phyloP scores from a whole-genome alignment of 2,888 invertebrate genomes.

The Leptarthrus brevirostris region DNA sequence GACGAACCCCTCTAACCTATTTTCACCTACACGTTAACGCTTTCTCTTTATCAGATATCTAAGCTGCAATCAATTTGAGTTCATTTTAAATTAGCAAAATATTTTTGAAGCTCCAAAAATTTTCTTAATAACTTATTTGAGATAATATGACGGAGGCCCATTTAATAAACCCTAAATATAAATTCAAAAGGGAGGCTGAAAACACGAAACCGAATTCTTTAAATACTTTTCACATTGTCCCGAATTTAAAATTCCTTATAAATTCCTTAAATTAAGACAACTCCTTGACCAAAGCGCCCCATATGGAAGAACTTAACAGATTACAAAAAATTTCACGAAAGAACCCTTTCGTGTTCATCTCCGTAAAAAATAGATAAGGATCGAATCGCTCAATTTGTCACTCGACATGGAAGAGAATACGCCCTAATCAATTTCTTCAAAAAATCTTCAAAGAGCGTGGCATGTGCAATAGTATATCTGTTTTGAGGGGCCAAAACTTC shows the following conservation, averaged over 20 bases:
- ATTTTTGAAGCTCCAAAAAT: too few species aligned
- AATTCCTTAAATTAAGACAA: background rate
- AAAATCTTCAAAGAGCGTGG: background rate
- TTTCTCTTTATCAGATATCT: too few species aligned
- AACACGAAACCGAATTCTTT: background rate
- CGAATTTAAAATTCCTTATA: conserved; percentile 7
- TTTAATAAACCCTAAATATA: too few species aligned
- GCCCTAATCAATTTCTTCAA: conserved; percentile 53
- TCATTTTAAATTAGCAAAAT: too few species aligned
- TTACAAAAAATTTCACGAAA: background rate
- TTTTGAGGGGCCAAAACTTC: conserved; percentile 2
- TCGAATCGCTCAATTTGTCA: conserved; percentile 57
- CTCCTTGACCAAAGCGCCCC: conserved; percentile 16
- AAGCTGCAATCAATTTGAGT: too few species aligned
- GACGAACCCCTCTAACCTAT: too few species aligned
- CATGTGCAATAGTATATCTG: background rate
- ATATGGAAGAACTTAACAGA: background rate
- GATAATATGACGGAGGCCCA: too few species aligned
- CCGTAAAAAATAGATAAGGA: conserved; percentile 54
- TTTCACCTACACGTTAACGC: too few species aligned
- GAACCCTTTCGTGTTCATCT: conserved; percentile 45
- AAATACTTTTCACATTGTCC: background rate
- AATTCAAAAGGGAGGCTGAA: too few species aligned
- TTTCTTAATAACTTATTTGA: too few species aligned
- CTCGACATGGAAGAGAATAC: conserved; percentile 55